Evolutionary conservation across 2,888 invertebrate species (phyloP).

Genomic region (Cyclophora punctaria): DNA sequence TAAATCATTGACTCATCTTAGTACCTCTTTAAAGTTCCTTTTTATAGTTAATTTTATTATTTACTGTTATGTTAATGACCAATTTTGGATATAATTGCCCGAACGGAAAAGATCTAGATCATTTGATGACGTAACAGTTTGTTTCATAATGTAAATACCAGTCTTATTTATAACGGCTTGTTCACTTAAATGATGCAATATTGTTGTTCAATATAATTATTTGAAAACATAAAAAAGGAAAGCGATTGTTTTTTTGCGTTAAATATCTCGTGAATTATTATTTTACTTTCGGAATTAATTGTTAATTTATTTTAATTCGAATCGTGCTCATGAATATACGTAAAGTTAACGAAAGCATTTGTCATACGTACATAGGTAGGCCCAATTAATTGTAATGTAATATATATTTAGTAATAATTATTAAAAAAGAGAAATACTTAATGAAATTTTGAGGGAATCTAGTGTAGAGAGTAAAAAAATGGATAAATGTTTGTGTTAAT

Average conservation of each 20-base stretch:
- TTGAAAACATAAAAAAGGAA: constrained; percentile 32
- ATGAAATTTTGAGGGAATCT: constrained; percentile 58
- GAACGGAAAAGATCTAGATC: constrained; percentile 54
- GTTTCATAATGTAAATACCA: constrained; percentile 65
- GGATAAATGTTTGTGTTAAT: constrained; percentile 68
- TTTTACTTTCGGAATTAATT: constrained; percentile 37
- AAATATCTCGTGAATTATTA: constrained; percentile 41
- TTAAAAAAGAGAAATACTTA: constrained; percentile 65
- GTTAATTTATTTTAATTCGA: constrained; percentile 57
- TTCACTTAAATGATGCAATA: constrained; percentile 21
- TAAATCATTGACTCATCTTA: constrained; percentile 37
- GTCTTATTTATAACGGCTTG: constrained; percentile 47
- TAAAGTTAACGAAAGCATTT: constrained; percentile 63
- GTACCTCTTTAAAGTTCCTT: constrained; percentile 53
- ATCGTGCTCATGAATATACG: constrained; percentile 67
- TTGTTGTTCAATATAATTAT: constrained; percentile 24
- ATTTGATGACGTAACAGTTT: constrained; percentile 29
- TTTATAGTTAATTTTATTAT: constrained; percentile 28
- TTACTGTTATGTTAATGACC: constrained; percentile 29
- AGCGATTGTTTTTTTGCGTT: constrained; percentile 48
- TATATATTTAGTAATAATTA: constrained; percentile 61
- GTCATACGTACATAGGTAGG: constrained; percentile 73
- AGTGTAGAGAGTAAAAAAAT: constrained; percentile 48
- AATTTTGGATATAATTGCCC: constrained; percentile 15
- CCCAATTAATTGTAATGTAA: constrained; percentile 72